Evolutionary conservation across 2,888 invertebrate genomes (phyloP), one percentile per base, ranked within the genome.

Genomic region (Machimus atricapillus): DNA sequence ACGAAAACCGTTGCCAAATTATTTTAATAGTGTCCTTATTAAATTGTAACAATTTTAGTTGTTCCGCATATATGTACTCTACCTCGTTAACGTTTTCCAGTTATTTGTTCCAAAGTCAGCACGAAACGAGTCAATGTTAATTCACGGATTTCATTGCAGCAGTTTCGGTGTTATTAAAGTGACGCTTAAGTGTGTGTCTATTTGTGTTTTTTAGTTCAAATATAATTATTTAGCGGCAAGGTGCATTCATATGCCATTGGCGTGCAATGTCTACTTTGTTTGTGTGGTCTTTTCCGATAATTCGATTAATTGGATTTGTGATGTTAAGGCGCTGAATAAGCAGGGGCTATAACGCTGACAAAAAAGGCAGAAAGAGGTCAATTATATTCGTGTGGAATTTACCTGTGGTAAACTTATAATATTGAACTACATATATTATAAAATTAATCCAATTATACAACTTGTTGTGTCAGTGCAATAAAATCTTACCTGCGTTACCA

Each of bases 261-360:
- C 73, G 83, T 9, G 16, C 16, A 83, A 66, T 83, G 19, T 66
- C 43, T 83, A 66, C 73, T 83, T 83, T 16, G 4, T 46, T 12
- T 14, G 43, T 46, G 43, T 83, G 19, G 73, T 83, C 16, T 34
- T 52, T 52, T 52, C 14, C 23, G 40, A 16, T 83, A 83, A 83
- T 83, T 83, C 66, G 43, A 83, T 83, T 73, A 83, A 83, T 73
- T 73, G 83, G n/a, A 83, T 73, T 83, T 23, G 73, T 34, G 19
- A 73, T 37, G 27, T 83, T 83, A 43, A 73, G 66, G 66, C 52
- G 73, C 66, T 83, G 66, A 83, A 40, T 83, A 43, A 43, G 27
- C 83, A 23, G 40, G 23, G 27, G 19, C 43, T 73, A 77, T 37
- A 7, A 40, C 37, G 77, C 7, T 23, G 27, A 74, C 14, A 27